Evolutionary conservation across 2,888 invertebrate species (phyloP).

Genomic region (Parnassius glacialis): DNA sequence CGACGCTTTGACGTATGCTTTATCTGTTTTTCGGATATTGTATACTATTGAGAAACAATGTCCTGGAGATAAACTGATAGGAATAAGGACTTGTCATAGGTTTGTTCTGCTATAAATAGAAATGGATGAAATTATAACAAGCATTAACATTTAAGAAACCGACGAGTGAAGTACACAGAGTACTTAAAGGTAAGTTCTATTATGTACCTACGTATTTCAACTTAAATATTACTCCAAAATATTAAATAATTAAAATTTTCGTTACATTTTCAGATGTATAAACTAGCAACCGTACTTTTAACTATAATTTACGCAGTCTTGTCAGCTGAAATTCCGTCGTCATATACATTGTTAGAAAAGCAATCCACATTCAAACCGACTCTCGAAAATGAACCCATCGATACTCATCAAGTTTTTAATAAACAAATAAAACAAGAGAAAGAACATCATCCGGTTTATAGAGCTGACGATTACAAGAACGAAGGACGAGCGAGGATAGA

Average conservation of each 20-base stretch:
- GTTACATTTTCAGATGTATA: constrained; percentile 58
- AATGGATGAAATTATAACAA: constrained; percentile 28
- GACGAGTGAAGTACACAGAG: constrained; percentile 4
- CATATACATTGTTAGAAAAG: constrained; percentile 46
- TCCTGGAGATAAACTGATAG: constrained; percentile 45
- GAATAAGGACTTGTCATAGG: constrained; percentile 35
- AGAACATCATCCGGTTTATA: constrained; percentile 58
- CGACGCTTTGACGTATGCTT: constrained; percentile 60
- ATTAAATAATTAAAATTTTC: constrained; percentile 2
- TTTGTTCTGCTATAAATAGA: constrained; percentile 53
- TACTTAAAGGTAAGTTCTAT: constrained; percentile 12
- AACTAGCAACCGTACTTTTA: constrained; percentile 39
- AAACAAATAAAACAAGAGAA: constrained; percentile 41
- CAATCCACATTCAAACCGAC: constrained; percentile 50
- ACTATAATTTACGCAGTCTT: constrained; percentile 39
- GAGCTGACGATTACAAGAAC: constrained; percentile 46
- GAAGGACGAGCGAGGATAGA: constrained; percentile 58
- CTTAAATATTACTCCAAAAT: neutral
- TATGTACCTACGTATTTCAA: neutral
- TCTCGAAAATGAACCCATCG: constrained; percentile 42
- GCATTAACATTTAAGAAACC: constrained; percentile 18
- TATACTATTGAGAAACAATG: constrained; percentile 60
- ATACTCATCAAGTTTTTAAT: constrained; percentile 44
- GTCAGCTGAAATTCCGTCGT: constrained; percentile 55
- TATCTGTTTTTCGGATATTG: constrained; percentile 35